These are phyloP conservation scores for Caenorhabditis japonica DNA, from an alignment of 2,888 invertebrate species.

Conservation along the genomic window DNA sequence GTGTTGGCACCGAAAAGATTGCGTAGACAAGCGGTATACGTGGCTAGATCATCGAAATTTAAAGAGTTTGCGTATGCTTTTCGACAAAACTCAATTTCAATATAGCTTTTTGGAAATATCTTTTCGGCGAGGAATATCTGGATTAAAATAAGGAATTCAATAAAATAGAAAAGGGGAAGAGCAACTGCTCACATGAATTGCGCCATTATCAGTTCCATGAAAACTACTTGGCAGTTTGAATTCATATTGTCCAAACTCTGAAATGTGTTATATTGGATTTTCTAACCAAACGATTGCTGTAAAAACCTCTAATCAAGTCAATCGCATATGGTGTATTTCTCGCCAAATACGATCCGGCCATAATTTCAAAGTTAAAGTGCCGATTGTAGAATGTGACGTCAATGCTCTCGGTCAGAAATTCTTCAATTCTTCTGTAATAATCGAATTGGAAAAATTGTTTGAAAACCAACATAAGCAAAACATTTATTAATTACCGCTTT, in stretches of 20 bases:
- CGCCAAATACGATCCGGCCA: conserved; percentile 48
- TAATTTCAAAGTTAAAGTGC: conserved; percentile 46
- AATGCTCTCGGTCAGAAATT: conserved; percentile 29
- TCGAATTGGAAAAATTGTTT: not conserved
- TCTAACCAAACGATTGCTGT: not conserved
- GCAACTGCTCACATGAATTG: conserved; percentile 57
- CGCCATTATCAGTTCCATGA: conserved; percentile 61
- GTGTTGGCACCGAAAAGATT: conserved; percentile 25
- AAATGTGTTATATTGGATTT: not conserved
- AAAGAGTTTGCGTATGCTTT: conserved; percentile 50
- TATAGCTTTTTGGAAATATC: conserved; percentile 22
- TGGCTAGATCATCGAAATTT: conserved; percentile 57
- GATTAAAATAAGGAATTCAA: not conserved
- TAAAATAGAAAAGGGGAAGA: not conserved
- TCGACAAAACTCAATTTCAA: conserved; percentile 26
- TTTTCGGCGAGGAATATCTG: conserved; percentile 47
- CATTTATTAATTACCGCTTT: conserved; percentile 9
- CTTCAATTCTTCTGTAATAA: conserved; percentile 40
- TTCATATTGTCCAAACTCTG: conserved; percentile 40
- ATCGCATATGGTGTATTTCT: conserved; percentile 34
- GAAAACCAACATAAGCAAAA: not conserved
- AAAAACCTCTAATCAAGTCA: conserved; percentile 25
- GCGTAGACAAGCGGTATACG: conserved; percentile 64
- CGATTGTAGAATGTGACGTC: conserved; percentile 52
- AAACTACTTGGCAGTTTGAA: conserved; percentile 49